Evolutionary conservation across 2,888 invertebrate species (phyloP).

Genomic region (Chelonus formosanus): DNA sequence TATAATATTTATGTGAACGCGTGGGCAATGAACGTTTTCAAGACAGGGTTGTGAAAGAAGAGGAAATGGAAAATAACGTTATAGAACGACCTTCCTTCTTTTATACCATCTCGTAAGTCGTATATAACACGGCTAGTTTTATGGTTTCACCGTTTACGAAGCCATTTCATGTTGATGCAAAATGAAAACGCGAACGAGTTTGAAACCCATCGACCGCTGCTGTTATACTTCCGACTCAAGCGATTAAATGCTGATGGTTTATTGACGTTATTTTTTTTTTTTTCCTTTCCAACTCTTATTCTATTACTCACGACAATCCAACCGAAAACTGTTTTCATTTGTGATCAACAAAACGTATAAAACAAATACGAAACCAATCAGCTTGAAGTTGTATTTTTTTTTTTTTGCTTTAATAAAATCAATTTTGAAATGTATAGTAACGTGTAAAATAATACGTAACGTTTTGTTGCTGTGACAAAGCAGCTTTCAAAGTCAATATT

Average conservation of each 20-base stretch:
- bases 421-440: not conserved
- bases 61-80: not conserved
- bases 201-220: not conserved
- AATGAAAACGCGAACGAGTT: conserved; percentile 10
- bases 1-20: conserved; percentile 4
- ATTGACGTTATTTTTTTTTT: conserved; percentile 12
- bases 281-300: conserved; percentile 10
- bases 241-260: conserved; percentile 14
- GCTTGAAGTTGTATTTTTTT: conserved; percentile 15
- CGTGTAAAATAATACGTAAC: not conserved
- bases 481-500: too few relatives aligned
- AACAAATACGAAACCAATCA: conserved; percentile 19
- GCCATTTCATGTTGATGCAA: conserved; percentile 24
- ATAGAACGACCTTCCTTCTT: conserved; percentile 7
- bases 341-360: conserved; percentile 6
- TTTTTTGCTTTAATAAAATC: conserved; percentile 11
- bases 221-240: conserved; percentile 3
- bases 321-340: conserved; percentile 1
- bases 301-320: conserved; percentile 22
- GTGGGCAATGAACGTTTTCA: conserved; percentile 2
- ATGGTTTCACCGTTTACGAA: conserved; percentile 32
- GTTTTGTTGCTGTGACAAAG: too few relatives aligned
- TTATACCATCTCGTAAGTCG: conserved; percentile 7
- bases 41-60: not conserved
- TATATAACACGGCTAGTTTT: conserved; percentile 10